These are phyloP conservation scores for Ophion ventricosus DNA, from an alignment of 2,888 invertebrate species.

Conservation along the genomic window DNA sequence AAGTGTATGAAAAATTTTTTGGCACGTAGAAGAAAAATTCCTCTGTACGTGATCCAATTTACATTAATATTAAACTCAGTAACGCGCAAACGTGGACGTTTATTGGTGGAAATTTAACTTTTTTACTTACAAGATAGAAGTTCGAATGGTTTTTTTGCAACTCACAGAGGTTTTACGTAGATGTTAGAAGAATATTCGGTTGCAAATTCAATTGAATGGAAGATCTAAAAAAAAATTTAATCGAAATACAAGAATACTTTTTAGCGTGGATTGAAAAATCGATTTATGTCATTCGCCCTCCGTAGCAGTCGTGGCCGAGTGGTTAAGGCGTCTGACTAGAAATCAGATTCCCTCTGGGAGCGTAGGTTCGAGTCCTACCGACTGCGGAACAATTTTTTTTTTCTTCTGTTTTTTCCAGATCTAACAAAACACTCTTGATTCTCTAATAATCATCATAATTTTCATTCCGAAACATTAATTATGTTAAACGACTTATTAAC, in stretches of 20 bases:
- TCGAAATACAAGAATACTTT: not conserved
- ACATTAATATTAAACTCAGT: not conserved
- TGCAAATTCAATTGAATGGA: not conserved
- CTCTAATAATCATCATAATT: not conserved
- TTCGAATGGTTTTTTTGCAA: not conserved
- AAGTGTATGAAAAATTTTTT: too few species aligned
- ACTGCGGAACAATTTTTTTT: slow-evolving; percentile 85
- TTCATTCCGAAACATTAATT: not conserved
- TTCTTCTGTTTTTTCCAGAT: slow-evolving; percentile 9
- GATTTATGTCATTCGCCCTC: not conserved
- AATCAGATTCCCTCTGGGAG: slow-evolving; percentile 96
- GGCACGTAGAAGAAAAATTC: not conserved
- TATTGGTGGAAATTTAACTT: not conserved
- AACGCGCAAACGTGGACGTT: not conserved
- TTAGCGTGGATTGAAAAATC: not conserved
- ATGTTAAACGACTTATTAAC: not conserved
- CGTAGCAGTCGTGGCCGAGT: slow-evolving; percentile 88
- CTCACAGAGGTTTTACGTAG: not conserved
- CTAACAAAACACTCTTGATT: not conserved
- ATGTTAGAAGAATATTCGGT: not conserved
- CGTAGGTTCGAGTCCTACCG: slow-evolving; percentile 96
- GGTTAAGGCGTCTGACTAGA: slow-evolving; percentile 96
- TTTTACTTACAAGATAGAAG: not conserved
- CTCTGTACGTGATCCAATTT: not conserved
- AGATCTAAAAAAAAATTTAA: not conserved